Base-by-base conservation (phyloP, 2,888 invertebrate genomes). In the Polymixis flavicincta region DNA sequence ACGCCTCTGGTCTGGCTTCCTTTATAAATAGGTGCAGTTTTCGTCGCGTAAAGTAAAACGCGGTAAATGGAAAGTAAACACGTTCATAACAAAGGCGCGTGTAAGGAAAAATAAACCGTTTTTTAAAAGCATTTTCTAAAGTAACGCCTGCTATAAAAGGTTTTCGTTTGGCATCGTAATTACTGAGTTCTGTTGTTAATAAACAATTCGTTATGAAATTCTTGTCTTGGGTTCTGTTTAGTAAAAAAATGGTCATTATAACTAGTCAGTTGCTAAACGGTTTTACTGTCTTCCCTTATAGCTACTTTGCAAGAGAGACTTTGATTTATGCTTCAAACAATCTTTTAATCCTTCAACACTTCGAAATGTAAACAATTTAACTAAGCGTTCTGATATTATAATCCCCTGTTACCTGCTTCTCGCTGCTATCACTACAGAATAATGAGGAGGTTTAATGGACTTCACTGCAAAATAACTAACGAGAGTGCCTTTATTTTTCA, bases 1-100 rank as follows among this genome's bases (percentile, higher is more conserved):
- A 76, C 73, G 74, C 76, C 67, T 54, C 45, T 22, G 32, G 32
- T 54, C 45, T 32, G 59, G 32, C n/a, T 71, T 22, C 48, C 25
- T 75, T 83, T 80, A 86, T 74, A 86, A 87, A 86, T 88, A 87
- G 80, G 42, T 70, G 71, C 74, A 80, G 66, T 76, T 84, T 78
- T 78, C 71, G 78, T 72, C 68, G 63, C 69, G 57, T 79, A 59
- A 82, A 71, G 76, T 76, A 81, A 73, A 79, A 80, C 76, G 63
- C 61, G 66, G 50, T 74, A 64, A 73, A 76, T 67, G 59, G 80
- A 88, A 86, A 83, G 74, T 74, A 84, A 87, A 87, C 82, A 78
- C 50, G 80, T 52, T 69, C 71, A 52, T 32, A 73, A 78, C 80
- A 82, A 81, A 73, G 64, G 55, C 45, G n/a, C 42, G 59, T 55